These are phyloP conservation scores for Myiotriccus ornatus DNA, from an alignment of 2,797 vertebrate genomes.

Conservation along the genomic window DNA sequence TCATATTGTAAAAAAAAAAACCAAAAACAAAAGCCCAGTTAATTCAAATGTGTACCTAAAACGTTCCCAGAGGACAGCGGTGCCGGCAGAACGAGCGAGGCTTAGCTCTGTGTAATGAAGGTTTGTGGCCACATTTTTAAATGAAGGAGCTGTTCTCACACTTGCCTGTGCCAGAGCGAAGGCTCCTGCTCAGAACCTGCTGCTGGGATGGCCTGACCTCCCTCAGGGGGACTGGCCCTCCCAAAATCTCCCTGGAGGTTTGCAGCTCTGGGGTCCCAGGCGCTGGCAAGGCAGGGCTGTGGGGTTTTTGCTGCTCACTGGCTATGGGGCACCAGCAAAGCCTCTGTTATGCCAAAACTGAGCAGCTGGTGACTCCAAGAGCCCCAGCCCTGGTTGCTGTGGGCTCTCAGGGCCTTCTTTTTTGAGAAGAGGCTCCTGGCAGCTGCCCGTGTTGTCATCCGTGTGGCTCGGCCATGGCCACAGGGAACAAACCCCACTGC, in stretches of 20 bases:
- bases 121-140: conserved; percentile 34
- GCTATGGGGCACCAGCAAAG: fast-evolving
- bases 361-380: background rate
- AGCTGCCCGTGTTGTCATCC: fast-evolving
- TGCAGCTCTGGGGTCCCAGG: background rate
- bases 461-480: fast-evolving
- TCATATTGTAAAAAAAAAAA: conserved; percentile 47
- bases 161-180: background rate
- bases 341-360: fast-evolving
- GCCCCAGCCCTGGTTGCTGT: background rate
- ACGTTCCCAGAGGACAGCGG: conserved; percentile 19
- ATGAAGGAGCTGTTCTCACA: background rate
- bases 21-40: background rate
- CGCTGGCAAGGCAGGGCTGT: background rate
- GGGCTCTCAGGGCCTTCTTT: background rate
- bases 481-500: fast-evolving
- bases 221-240: background rate
- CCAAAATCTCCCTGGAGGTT: background rate
- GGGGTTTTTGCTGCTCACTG: background rate
- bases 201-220: background rate
- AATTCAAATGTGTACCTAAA: conserved; percentile 51
- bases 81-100: conserved; percentile 1
- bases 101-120: background rate
- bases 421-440: fast-evolving
- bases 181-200: background rate